Percentiles rank a stretch among this genome's conserved stretches.
phyloP scores from a whole-genome alignment of 2,888 invertebrate species.

The Calliscelio sp. region DNA sequence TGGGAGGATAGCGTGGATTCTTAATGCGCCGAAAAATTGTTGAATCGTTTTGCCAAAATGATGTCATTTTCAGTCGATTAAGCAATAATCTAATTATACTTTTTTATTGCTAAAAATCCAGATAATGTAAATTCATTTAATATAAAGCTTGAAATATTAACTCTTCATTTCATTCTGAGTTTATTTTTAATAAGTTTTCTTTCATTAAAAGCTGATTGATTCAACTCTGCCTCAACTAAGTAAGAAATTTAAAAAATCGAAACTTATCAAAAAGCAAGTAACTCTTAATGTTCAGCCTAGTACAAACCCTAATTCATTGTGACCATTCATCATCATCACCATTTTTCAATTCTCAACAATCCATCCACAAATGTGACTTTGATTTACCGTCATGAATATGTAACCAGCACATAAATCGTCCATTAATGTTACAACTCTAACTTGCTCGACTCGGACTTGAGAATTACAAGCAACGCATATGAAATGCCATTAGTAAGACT shows the following conservation, averaged over 20 bases:
- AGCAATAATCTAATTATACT: slow-evolving; percentile 7
- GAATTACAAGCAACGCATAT: not conserved
- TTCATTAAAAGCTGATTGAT: too few relatives aligned
- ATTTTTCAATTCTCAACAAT: slow-evolving; percentile 33
- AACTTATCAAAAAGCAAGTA: too few relatives aligned
- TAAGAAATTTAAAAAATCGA: too few relatives aligned
- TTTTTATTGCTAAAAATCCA: too few relatives aligned
- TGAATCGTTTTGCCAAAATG: not conserved
- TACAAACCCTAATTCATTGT: too few relatives aligned
- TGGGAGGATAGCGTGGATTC: not conserved
- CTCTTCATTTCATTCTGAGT: too few relatives aligned
- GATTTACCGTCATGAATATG: slow-evolving; percentile 45
- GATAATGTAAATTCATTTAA: too few relatives aligned
- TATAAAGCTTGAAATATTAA: too few relatives aligned
- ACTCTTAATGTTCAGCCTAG: too few relatives aligned
- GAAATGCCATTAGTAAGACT: slow-evolving; percentile 16
- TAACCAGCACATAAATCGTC: slow-evolving; percentile 41
- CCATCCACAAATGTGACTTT: not conserved
- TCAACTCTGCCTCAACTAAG: too few relatives aligned
- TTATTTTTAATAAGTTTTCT: too few relatives aligned
- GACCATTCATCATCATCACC: slow-evolving; percentile 4
- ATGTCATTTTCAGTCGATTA: not conserved
- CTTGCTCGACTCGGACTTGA: not conserved
- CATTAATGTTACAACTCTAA: slow-evolving; percentile 31
- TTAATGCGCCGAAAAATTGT: not conserved